Conservation (phyloP, 2,888 invertebrate genomes). For the Mellilla xanthometata region DNA sequence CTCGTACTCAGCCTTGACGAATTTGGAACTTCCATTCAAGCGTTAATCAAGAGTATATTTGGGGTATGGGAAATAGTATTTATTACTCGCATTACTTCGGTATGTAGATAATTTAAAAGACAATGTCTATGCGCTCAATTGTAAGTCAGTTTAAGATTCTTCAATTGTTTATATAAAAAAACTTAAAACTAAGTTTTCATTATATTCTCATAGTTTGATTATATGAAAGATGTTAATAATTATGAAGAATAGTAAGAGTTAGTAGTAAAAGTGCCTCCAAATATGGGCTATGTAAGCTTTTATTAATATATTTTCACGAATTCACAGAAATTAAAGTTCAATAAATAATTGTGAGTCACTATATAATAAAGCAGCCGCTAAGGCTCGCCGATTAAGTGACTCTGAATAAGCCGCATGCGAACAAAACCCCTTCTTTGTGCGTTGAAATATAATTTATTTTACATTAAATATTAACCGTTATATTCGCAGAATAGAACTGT, state of each 20-base stretch:
- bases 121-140: too few species aligned
- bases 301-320: too few species aligned
- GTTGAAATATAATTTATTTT: constrained; percentile 40
- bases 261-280: too few species aligned
- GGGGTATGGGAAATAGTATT: not conserved
- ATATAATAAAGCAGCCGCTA: too few species aligned
- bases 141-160: too few species aligned
- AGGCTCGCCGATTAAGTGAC: constrained; percentile 58
- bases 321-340: constrained; percentile 63
- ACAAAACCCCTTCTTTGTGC: constrained; percentile 47
- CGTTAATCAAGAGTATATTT: constrained; percentile 16
- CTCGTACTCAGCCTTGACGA: constrained; percentile 56
- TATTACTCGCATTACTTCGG: not conserved
- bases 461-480: constrained; percentile 33
- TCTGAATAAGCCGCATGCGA: constrained; percentile 55
- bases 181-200: too few species aligned
- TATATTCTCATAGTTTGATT: too few species aligned
- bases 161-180: too few species aligned
- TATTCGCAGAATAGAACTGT: constrained; percentile 11
- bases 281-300: too few species aligned
- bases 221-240: too few species aligned
- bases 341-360: constrained; percentile 64
- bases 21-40: constrained; percentile 42
- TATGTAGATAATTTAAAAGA: constrained; percentile 12
- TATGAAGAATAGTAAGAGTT: too few species aligned